Base-by-base conservation (phyloP, 1,140 invertebrate genomes). In the Atta colombica region DNA sequence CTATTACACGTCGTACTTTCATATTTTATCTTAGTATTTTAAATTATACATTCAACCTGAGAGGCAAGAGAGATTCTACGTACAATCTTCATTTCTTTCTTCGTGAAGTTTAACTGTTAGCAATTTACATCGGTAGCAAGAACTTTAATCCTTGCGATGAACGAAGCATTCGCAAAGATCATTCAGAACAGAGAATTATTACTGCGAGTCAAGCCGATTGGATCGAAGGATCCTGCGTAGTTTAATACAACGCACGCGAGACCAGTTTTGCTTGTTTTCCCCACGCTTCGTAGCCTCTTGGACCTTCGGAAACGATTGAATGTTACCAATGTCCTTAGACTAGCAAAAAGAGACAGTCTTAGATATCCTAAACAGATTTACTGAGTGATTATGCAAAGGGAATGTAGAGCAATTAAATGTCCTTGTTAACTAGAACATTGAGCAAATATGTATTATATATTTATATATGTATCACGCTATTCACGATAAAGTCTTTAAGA, bases 181-280 rank as follows among this genome's bases (percentile, higher is more conserved):
- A n/a, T 55, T 69, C 18, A 10, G 78, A n/a, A 16, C 6, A 3
- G 65, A 74, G 6, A 18, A 75, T 84, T 75, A 75, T 84, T 51
- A 84, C 74, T 35, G 80, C 80, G 53, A 74, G 25, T 51, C 35
- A 35, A 25, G 28, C 21, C 68, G 66, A 81, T 81, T 21, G 28
- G 49, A 81, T 81, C 35, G 28, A 80, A 68, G 28, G 49, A 71
- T 85, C 45, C 49, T 63, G 75, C 60, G 18, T 80, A 65, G 75
- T 80, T 80, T 60, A 74, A 82, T 74, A 49, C 25, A 45, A 14
- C 53, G 51, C 53, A 39, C n/a, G 21, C 18, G 28, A 65, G 53
- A 68, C 80, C 81, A 85, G 81, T 89, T 71, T 53, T 45, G 60
- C 68, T 65, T 80, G 74, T 81, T 89, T 86, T 89, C 75, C 53